phyloP scores from a whole-genome alignment of 1,140 invertebrate genomes.

The Physella acuta region DNA sequence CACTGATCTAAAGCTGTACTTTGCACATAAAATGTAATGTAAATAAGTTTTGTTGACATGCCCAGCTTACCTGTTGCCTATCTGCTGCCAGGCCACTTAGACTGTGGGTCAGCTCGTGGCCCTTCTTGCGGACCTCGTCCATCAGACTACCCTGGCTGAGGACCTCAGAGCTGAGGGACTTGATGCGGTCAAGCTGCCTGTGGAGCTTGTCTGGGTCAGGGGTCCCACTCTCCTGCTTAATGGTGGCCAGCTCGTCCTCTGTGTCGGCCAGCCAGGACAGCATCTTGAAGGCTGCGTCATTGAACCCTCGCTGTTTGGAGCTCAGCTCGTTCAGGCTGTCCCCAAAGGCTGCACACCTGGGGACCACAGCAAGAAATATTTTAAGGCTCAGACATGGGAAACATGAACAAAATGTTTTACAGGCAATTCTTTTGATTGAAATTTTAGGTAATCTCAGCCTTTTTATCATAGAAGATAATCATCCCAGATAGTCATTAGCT shows the following conservation, averaged over 20 bases:
- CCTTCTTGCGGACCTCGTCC: slow-evolving; percentile 65
- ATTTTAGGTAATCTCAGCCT: too few relatives aligned
- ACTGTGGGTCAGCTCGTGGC: slow-evolving; percentile 63
- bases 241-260: slow-evolving; percentile 74
- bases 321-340: slow-evolving; percentile 81
- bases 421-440: neutral
- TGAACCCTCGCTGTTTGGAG: slow-evolving; percentile 78
- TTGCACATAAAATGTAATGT: too few relatives aligned
- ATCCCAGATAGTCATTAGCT: too few relatives aligned
- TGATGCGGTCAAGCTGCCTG: slow-evolving; percentile 81
- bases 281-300: slow-evolving; percentile 81
- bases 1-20: too few relatives aligned
- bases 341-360: slow-evolving; percentile 65
- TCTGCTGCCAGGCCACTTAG: slow-evolving; percentile 76
- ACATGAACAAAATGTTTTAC: neutral
- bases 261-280: slow-evolving; percentile 79
- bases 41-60: too few relatives aligned
- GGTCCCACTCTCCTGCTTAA: slow-evolving; percentile 79
- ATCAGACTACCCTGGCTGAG: slow-evolving; percentile 81
- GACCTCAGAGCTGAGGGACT: slow-evolving; percentile 83
- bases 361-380: too few relatives aligned
- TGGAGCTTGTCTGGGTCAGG: slow-evolving; percentile 85
- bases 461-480: too few relatives aligned
- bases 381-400: too few relatives aligned
- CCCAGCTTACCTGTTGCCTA: slow-evolving; percentile 21